Base-by-base conservation (phyloP, 2,888 invertebrate genomes). In the Schrankia costaestrigalis region DNA sequence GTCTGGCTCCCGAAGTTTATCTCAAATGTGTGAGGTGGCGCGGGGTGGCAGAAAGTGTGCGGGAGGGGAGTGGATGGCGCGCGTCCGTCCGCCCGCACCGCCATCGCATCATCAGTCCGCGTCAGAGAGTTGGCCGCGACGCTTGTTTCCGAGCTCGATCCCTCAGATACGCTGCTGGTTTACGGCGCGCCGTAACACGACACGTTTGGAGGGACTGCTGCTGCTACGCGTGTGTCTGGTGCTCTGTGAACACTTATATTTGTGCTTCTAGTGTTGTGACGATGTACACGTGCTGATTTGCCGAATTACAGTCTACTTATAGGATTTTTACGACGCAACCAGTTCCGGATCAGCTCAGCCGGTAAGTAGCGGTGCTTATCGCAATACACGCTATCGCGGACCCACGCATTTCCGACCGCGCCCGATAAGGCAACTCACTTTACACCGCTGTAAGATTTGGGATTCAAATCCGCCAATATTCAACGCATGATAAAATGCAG, bases 81-180 rank as follows among this genome's bases (percentile, higher is more conserved):
- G 61, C 75, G 73, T 71, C 74, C 83, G 83, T 78, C 79, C 84
- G 74, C 15, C 79, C 84, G 73, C 19, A 78, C 82, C 86, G 79
- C 86, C 82, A 69, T 80, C 78, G 79, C 81, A 78, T 78, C 77
- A 72, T 78, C 86, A 87, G 87, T 87, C 74, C 85, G 82, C 83
- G 80, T 78, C 76, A 78, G 74, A 84, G 78, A 86, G 86, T 75
- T 74, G 78, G 73, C 69, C 72, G 79, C 75, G 80, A 82, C 84
- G 83, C 79, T 79, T 71, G 85, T 78, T 67, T 82, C 78, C 74
- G 78, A 81, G 73, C 71, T 75, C 57, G 73, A 68, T 86, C 87
- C 86, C 86, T 85, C 87, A 88, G 86, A 87, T 86, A 85, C 86
- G 84, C 81, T 86, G 86, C 85, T 86, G 86, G 82, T 84, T 86